A percentile compares a stretch with the other conserved stretches of the same genome.
Conservation (phyloP, 2,113 vertebrate genomes). For the Hoplias malabaricus region DNA sequence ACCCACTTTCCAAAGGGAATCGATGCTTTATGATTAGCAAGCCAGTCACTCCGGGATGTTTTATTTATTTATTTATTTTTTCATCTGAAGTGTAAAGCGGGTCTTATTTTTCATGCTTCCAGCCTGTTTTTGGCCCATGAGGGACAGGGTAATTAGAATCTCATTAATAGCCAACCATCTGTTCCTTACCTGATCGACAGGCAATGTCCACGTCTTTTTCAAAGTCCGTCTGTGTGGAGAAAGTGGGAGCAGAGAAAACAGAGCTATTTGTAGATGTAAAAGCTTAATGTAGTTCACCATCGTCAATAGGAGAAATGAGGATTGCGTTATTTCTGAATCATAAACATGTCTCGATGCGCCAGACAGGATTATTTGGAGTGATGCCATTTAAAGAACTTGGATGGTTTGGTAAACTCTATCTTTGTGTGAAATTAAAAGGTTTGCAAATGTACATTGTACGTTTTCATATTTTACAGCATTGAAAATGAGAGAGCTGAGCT, state of each 20-base stretch:
- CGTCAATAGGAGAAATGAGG: not conserved
- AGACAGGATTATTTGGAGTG: no score
- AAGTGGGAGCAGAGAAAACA: conserved; percentile 17
- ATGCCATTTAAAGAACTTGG: no score
- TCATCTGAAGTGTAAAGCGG: conserved; percentile 52
- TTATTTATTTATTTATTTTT: no score
- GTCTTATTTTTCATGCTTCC: conserved; percentile 52
- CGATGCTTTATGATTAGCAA: conserved; percentile 54
- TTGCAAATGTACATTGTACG: no score
- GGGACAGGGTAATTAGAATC: conserved; percentile 40
- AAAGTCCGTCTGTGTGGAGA: conserved; percentile 91
- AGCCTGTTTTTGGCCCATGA: conserved; percentile 45
- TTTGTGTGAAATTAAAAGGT: no score
- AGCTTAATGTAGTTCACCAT: not conserved
- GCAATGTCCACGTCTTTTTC: conserved; percentile 99
- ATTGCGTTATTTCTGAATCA: not conserved
- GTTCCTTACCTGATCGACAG: conserved; percentile 93
- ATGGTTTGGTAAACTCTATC: no score
- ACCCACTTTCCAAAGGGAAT: not conserved
- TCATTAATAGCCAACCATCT: conserved; percentile 52
- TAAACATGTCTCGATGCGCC: not conserved
- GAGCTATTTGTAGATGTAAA: not conserved
- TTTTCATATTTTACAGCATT: no score
- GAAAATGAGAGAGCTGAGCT: no score
- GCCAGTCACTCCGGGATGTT: conserved; percentile 52